These are phyloP conservation scores for Andrena trimmerana DNA, from an alignment of 2,888 invertebrate genomes.

Conservation along the genomic window DNA sequence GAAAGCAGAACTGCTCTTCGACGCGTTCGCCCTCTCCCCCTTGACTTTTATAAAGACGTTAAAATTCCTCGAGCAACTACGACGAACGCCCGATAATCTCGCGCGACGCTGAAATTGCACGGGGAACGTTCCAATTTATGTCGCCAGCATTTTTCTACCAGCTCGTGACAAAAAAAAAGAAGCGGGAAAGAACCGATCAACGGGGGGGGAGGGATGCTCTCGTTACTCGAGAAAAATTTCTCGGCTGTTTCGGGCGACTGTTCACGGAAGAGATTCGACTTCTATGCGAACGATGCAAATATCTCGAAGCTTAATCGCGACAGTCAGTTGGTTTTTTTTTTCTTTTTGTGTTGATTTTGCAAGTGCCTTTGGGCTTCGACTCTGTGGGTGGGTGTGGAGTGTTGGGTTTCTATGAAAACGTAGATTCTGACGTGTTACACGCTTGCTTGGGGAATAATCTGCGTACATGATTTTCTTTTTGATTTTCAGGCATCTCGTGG, in stretches of 20 bases:
- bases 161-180: slow-evolving; percentile 6
- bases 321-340: too few relatives aligned
- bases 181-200: slow-evolving; percentile 51
- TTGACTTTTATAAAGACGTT: slow-evolving; percentile 75
- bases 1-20: slow-evolving; percentile 37
- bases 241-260: slow-evolving; percentile 39
- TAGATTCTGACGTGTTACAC: background rate
- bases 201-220: slow-evolving; percentile 27
- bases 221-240: slow-evolving; percentile 59
- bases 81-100: slow-evolving; percentile 72
- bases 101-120: slow-evolving; percentile 72
- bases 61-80: slow-evolving; percentile 70
- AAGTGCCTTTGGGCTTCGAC: background rate
- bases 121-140: slow-evolving; percentile 65
- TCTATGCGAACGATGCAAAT: slow-evolving; percentile 6
- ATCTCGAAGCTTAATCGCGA: slow-evolving; percentile 3
- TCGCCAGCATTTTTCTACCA: slow-evolving; percentile 58
- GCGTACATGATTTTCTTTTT: too few relatives aligned
- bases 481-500: too few relatives aligned
- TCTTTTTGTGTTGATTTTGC: background rate
- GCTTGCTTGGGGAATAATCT: background rate
- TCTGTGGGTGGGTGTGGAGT: background rate
- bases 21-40: slow-evolving; percentile 47
- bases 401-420: background rate
- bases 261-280: slow-evolving; percentile 17